Conservation (phyloP, 2,888 invertebrate species). For the Callimorpha dominula region DNA sequence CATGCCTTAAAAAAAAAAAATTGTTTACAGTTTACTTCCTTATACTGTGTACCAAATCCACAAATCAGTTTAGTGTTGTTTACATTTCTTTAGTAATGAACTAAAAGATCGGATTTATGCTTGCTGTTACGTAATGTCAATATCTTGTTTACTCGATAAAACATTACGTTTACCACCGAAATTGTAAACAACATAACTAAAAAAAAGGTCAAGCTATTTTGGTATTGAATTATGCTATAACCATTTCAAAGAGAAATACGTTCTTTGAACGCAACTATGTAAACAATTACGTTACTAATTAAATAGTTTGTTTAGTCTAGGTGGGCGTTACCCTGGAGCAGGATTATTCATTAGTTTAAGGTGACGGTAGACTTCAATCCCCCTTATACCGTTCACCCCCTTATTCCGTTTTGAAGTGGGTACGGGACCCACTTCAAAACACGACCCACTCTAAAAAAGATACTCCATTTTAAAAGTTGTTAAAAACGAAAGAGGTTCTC, state of each 20-base stretch:
- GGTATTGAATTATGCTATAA: not conserved
- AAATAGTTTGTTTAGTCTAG: not conserved
- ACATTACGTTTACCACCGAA: not conserved
- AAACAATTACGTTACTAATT: not conserved
- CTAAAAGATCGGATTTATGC: not conserved
- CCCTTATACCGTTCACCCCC: no score
- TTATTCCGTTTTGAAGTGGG: no score
- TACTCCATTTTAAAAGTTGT: no score
- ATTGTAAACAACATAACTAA: not conserved
- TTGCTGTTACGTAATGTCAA: not conserved
- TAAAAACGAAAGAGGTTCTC: no score
- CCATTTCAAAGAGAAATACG: constrained; percentile 1
- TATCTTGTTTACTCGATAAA: not conserved
- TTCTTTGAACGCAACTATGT: not conserved
- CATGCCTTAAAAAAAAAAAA: no score
- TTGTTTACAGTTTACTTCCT: no score
- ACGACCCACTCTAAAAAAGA: no score
- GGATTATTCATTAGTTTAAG: not conserved
- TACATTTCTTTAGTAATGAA: not conserved
- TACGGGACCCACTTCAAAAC: no score
- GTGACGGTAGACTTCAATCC: not conserved
- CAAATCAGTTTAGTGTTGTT: no score
- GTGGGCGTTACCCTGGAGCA: not conserved
- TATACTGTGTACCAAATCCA: no score
- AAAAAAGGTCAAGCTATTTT: constrained; percentile 8